A percentile compares a stretch with the other conserved stretches of the same genome.
phyloP scores from a whole-genome alignment of 2,888 invertebrate species.

The Lapara coniferarum region DNA sequence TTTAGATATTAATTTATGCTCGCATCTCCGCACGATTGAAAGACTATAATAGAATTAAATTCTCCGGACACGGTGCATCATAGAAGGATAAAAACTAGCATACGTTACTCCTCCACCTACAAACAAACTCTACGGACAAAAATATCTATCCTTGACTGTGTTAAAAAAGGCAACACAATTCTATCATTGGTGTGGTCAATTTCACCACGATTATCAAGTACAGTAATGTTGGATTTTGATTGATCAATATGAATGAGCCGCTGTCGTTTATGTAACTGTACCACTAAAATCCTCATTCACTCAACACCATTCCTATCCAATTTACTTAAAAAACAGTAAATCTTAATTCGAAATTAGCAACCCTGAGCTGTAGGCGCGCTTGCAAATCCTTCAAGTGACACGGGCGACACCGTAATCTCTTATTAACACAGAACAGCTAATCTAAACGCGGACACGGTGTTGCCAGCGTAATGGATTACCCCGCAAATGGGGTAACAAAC shows the following conservation, averaged over 20 bases:
- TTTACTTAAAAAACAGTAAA: constrained; percentile 27
- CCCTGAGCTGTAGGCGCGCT: constrained; percentile 41
- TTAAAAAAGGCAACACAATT: too few relatives aligned
- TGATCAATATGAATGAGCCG: constrained; percentile 29
- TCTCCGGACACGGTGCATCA: too few relatives aligned
- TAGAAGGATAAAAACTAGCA: too few relatives aligned
- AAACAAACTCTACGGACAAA: too few relatives aligned
- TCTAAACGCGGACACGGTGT: constrained; percentile 54
- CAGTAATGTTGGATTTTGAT: too few relatives aligned
- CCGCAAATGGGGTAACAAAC: constrained; percentile 58
- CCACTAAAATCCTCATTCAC: constrained; percentile 25
- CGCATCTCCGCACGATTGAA: too few relatives aligned
- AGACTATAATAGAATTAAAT: too few relatives aligned
- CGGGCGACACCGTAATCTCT: constrained; percentile 51
- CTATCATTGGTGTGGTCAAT: too few relatives aligned
- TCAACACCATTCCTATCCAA: constrained; percentile 4
- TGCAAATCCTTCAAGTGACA: constrained; percentile 59
- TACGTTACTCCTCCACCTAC: too few relatives aligned
- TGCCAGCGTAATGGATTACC: constrained; percentile 64
- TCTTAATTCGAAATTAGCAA: constrained; percentile 33
- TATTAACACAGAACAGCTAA: constrained; percentile 60
- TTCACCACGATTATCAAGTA: too few relatives aligned
- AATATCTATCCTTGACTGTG: too few relatives aligned
- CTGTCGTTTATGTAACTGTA: constrained; percentile 37
- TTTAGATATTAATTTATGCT: too few relatives aligned